Conservation (phyloP, 2,113 vertebrate genomes). For the Rhinoptilus africanus region DNA sequence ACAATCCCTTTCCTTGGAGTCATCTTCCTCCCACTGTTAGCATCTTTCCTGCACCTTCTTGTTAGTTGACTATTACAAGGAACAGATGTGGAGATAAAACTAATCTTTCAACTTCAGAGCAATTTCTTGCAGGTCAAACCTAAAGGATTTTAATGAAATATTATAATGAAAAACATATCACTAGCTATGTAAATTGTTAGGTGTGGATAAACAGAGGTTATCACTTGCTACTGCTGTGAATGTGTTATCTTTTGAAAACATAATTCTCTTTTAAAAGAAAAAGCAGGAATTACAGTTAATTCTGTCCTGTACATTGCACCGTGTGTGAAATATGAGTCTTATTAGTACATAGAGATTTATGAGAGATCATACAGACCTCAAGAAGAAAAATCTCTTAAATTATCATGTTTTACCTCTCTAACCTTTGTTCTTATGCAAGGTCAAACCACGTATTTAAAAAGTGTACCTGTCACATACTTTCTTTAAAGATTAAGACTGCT, state of each 20-base stretch:
- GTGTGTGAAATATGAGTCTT: background rate
- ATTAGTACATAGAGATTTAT: background rate
- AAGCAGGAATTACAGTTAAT: background rate
- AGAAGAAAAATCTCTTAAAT: slow-evolving; percentile 18
- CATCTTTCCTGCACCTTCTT: background rate
- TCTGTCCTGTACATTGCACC: background rate
- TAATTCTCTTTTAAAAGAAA: background rate
- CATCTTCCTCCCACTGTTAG: background rate
- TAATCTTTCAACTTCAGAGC: background rate
- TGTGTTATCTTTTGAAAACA: background rate
- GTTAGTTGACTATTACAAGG: background rate
- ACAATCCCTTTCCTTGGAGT: background rate
- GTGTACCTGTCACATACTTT: background rate
- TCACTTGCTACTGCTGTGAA: background rate
- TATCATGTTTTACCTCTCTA: background rate
- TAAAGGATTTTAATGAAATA: background rate
- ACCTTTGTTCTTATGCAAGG: slow-evolving; percentile 16
- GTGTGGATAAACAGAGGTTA: background rate
- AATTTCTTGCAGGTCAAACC: background rate
- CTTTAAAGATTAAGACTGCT: background rate
- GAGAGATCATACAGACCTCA: background rate
- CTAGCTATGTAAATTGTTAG: background rate
- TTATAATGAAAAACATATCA: background rate
- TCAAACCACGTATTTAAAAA: slow-evolving; percentile 7
- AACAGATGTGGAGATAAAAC: background rate